These are phyloP conservation scores for Amazona guildingii DNA, from an alignment of 2,113 vertebrate species.

Conservation along the genomic window DNA sequence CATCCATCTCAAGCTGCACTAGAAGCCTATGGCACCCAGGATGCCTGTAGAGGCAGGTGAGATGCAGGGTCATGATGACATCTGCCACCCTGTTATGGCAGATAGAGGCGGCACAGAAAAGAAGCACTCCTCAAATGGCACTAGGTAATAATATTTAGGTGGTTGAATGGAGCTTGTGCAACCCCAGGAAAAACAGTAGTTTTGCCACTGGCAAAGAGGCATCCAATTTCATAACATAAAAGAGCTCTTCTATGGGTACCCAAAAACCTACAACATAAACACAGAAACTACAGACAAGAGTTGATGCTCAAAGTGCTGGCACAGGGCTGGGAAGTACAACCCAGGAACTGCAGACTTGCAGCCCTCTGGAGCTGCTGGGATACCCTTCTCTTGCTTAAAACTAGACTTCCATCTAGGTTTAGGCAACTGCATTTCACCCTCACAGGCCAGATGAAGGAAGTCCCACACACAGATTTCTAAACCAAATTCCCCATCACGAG, in stretches of 20 bases:
- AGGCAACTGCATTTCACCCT: not conserved
- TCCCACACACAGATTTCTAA: not conserved
- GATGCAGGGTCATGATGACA: not conserved
- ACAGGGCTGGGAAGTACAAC: accelerated
- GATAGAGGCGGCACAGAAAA: not conserved
- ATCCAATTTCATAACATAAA: not conserved
- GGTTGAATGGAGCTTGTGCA: not conserved
- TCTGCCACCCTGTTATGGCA: not conserved
- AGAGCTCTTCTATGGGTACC: not conserved
- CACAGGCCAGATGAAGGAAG: not conserved
- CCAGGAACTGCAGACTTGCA: not conserved
- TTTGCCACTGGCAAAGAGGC: not conserved
- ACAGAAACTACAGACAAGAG: not conserved
- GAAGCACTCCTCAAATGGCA: not conserved
- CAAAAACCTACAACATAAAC: not conserved
- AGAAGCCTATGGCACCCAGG: not conserved
- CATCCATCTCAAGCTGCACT: not conserved
- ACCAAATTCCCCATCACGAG: not conserved
- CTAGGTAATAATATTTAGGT: not conserved
- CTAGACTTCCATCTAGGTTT: not conserved
- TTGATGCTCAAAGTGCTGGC: not conserved
- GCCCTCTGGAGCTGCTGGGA: not conserved
- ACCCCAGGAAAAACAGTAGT: not conserved
- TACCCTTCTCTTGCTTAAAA: not conserved
- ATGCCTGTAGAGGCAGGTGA: not conserved